Conservation (phyloP, 2,113 vertebrate genomes). For the Phrynosoma platyrhinos region DNA sequence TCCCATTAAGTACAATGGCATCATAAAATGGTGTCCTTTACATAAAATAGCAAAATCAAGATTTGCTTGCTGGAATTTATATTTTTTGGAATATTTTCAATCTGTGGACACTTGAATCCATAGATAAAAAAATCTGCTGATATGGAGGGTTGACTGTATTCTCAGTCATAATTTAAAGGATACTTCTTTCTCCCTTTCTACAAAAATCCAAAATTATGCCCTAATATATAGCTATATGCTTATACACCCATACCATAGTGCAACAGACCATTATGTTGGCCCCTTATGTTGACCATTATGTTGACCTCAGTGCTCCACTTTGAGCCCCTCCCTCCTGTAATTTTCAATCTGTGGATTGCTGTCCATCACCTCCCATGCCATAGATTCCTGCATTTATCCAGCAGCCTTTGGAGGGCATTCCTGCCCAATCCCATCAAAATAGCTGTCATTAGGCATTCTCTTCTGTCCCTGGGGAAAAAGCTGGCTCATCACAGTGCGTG, state of each 20-base stretch:
- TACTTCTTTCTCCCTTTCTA: not conserved
- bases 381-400: not conserved
- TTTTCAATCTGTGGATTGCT: not conserved
- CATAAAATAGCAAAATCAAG: too few species aligned
- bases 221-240: too few species aligned
- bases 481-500: not conserved
- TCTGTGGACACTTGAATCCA: too few species aligned
- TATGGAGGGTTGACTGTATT: too few species aligned
- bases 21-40: too few species aligned
- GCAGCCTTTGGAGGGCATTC: not conserved
- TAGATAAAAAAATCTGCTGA: too few species aligned
- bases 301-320: not conserved
- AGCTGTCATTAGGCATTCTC: not conserved
- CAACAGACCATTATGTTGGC: not conserved
- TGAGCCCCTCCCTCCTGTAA: not conserved
- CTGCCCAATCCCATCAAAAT: not conserved
- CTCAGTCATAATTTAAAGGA: not conserved
- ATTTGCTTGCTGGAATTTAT: too few species aligned
- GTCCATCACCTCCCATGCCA: not conserved
- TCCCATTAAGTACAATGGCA: too few species aligned
- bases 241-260: not conserved
- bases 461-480: not conserved
- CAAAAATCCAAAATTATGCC: not conserved
- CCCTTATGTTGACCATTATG: not conserved
- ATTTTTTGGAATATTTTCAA: too few species aligned